phyloP scores from a whole-genome alignment of 2,888 invertebrate genomes.

The Noctuana brunneofusca region DNA sequence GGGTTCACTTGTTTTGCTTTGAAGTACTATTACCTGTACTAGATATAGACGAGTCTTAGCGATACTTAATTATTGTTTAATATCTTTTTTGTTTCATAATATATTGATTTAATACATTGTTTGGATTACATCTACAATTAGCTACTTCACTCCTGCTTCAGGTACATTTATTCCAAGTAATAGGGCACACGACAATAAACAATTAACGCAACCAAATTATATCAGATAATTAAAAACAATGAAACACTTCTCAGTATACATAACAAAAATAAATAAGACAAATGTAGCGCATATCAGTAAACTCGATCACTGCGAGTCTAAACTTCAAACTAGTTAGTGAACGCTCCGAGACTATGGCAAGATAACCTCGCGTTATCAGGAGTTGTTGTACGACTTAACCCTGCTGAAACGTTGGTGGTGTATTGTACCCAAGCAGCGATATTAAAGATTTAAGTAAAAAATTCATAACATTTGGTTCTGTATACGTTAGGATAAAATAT shows the following conservation, averaged over 20 bases:
- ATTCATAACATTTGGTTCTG: too few relatives aligned
- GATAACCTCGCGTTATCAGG: conserved; percentile 74
- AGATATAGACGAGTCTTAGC: too few relatives aligned
- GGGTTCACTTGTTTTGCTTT: neutral
- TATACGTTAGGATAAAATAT: too few relatives aligned
- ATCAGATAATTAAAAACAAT: neutral
- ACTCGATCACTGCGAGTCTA: conserved; percentile 11
- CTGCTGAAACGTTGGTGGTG: conserved; percentile 41
- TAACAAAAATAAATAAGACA: neutral
- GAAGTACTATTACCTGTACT: too few relatives aligned
- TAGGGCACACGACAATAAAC: neutral
- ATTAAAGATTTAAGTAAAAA: too few relatives aligned
- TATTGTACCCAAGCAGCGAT: conserved; percentile 1
- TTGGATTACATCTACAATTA: neutral
- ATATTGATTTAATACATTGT: neutral
- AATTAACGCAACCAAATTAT: neutral
- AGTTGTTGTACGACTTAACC: conserved; percentile 65
- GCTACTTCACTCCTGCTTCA: neutral
- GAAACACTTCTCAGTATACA: neutral
- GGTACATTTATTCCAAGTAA: neutral
- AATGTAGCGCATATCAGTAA: conserved; percentile 14
- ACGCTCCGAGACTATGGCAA: conserved; percentile 52
- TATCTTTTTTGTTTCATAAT: neutral
- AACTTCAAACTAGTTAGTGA: conserved; percentile 26
- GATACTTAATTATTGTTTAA: neutral